Percentiles rank a stretch among this genome's conserved stretches.
These are phyloP conservation scores for Pristionchus mayeri DNA, from an alignment of 2,888 invertebrate species.

Conservation along the genomic window DNA sequence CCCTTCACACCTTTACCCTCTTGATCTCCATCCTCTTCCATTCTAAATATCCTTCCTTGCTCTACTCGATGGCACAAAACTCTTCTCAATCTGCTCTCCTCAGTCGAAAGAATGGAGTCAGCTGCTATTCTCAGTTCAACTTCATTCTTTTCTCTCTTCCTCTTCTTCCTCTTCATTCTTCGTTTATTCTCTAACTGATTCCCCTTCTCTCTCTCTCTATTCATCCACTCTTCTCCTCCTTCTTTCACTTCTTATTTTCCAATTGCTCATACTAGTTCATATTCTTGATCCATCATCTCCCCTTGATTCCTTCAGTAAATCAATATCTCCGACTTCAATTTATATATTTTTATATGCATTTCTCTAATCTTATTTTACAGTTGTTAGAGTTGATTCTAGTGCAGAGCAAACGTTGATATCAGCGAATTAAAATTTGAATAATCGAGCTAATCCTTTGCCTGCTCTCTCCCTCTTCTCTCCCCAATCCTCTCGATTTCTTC, in stretches of 20 bases:
- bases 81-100: slow-evolving; percentile 4
- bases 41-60: background rate
- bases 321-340: no score
- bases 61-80: slow-evolving; percentile 30
- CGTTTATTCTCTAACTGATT: no score
- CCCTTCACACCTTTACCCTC: background rate
- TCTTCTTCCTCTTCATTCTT: background rate
- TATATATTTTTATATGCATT: no score
- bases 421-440: background rate
- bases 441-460: background rate
- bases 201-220: slow-evolving; percentile 17
- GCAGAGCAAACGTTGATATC: background rate
- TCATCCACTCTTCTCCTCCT: background rate
- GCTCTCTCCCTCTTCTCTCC: no score
- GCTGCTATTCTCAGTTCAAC: slow-evolving; percentile 30
- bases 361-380: no score
- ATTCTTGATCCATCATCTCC: background rate
- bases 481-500: no score
- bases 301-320: no score
- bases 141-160: slow-evolving; percentile 16
- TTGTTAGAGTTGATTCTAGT: no score
- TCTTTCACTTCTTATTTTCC: background rate
- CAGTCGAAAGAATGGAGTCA: slow-evolving; percentile 6
- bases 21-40: background rate
- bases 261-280: background rate